Conservation (phyloP, 1,140 invertebrate species). For the Globodera rostochiensis region DNA sequence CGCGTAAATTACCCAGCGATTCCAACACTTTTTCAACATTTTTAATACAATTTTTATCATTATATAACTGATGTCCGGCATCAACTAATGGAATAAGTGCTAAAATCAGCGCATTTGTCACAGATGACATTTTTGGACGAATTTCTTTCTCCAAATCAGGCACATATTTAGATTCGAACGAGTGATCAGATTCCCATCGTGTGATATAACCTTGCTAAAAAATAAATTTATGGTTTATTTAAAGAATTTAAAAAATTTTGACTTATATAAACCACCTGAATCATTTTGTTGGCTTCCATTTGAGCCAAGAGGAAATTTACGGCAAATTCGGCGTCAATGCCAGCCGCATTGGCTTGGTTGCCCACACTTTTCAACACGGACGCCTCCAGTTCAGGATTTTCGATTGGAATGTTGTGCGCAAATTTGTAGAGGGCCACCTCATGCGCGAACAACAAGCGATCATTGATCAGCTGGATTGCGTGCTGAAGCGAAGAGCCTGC, state of each 20-base stretch:
- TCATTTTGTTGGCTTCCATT: conserved; percentile 6
- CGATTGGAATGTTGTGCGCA: neutral
- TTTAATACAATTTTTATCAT: neutral
- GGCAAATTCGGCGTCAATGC: neutral
- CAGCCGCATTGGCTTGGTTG: neutral
- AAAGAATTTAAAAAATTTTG: too few species aligned
- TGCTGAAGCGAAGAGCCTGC: neutral
- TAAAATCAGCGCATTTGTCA: neutral
- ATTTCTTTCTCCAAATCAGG: neutral
- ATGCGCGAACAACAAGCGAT: neutral
- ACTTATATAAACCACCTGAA: neutral
- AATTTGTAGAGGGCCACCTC: neutral
- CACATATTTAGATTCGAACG: neutral
- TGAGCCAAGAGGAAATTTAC: conserved; percentile 1
- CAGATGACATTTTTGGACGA: neutral
- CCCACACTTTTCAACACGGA: neutral
- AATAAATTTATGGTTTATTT: too few species aligned
- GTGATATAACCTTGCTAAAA: neutral
- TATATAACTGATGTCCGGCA: neutral
- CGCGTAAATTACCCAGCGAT: neutral
- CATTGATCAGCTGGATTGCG: conserved; percentile 2
- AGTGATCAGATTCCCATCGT: neutral
- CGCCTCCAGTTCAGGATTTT: conserved; percentile 2
- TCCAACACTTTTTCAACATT: neutral
- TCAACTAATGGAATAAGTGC: neutral